Base-by-base conservation (phyloP, 2,888 invertebrate species). In the Cantharis rufa region DNA sequence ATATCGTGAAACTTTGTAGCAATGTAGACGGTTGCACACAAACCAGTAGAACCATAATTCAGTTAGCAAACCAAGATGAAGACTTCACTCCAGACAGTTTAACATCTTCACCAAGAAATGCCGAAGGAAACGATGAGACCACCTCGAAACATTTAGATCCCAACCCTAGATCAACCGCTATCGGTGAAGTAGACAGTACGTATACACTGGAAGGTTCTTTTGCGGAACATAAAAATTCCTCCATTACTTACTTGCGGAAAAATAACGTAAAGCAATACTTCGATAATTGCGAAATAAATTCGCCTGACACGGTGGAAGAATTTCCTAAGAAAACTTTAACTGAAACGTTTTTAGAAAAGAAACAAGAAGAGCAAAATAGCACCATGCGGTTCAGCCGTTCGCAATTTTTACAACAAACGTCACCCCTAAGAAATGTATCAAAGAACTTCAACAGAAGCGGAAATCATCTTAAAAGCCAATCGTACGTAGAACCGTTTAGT, bases 11-110 rank as follows among this genome's bases (percentile, higher is more conserved):
- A 48, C 48, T 48, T n/a, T 48, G 48, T 9, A n/a, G 64, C 5
- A 62, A 75, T 24, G 74, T 75, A 64, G 75, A 21, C 15, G 79
- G 81, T 66, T 89, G 86, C 78, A 91, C 91, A 10, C 91, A 91
- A 86, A 91, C 91, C 0, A 91, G 91, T 81, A 91, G 90, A 87
- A 91, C 91, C 2, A 89, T 91, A 68, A 85, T 91, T 62, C 88
- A 91, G 81, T 82, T 91, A 71, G 90, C 89, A 7, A 87, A 89
- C 73, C 66, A 82, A 61, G 85, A 84, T 69, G 72, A 79, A 10
- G 75, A 82, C 68, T 83, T 87, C 71, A 83, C 85, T 13, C 86
- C 87, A 2, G 87, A 87, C 77, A 87, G 87, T 82, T 81, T 87
- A 79, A 78, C 78, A 3, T 66, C 71, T 9, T 85, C 84, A 27